Base-by-base conservation (phyloP, 2,113 vertebrate genomes). In the Sorex fumeus region DNA sequence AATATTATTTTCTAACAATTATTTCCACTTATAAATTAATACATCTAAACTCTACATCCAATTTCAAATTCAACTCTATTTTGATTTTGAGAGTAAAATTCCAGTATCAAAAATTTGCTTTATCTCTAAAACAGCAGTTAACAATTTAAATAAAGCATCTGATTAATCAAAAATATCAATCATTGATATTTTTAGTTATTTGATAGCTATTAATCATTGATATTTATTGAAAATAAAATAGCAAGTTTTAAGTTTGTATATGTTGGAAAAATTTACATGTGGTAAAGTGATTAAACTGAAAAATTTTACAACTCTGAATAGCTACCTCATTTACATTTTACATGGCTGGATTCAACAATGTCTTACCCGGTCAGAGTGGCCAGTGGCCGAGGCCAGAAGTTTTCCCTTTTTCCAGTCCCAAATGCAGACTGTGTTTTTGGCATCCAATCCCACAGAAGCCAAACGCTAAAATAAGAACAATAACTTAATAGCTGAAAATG, bases 361-460 rank as follows among this genome's bases (percentile, higher is more conserved):
- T 81, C 90, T 98, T 98, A 98, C 98, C 98, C 98, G 97, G 95
- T 98, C 98, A 0, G 99, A 99, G 97, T 99, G 99, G 95, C 99
- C 99, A 0, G 99, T 99, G 28, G 99, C 99, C 15, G 98, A 98
- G 72, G 99, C 99, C 87, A 99, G 97, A 62, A 99, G 98, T 84
- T 98, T 98, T 91, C 99, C 99, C 97, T 98, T 99, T 96, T 98
- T 99, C 99, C 99, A 99, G 95, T 99, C 99, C 99, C 99, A 99
- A 80, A 99, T 97, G 84, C 99, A 99, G 90, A 99, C 96, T 0
- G 99, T 99, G 95, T 99, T 99, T 98, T 99, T 99, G 97, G 99
- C 99, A 96, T 99, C 99, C 89, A 99, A 97, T 88, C 99, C 99
- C 64, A 99, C 98, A 0, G 99, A 99, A 28, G 98, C 99, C 95